Evolutionary conservation across 2,797 vertebrate species (phyloP), one percentile per base, ranked within the genome.

Genomic region (Benthosema pterotum): DNA sequence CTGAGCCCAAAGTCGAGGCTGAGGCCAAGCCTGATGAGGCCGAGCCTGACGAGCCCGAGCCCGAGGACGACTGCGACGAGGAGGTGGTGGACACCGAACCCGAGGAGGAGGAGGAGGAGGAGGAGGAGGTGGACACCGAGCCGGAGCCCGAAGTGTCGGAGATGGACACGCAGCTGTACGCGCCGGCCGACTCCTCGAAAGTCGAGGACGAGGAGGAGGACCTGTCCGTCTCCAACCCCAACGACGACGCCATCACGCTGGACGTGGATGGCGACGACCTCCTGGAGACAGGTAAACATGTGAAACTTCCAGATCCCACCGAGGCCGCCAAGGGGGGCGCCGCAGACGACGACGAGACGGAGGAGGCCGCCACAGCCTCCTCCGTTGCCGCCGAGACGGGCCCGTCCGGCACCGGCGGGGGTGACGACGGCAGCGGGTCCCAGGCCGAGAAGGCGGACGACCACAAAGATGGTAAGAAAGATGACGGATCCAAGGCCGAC

Each of bases 221-320:
- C 92, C 95, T 99, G 72, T 99, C 96, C 76, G 96, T 99, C 94
- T 98, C 96, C 93, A 97, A 99, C 94, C 98, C 95, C 94, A 98
- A 98, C 60, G 97, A 99, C 95, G 98, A 99, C 91, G 97, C 97
- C 93, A 96, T 99, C 94, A 99, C 98, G 84, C 93, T 99, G 87
- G 97, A 99, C 94, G 96, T 98, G 92, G 98, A 99, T 97, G 98
- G 97, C 69, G 98, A 99, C 89, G 97, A 99, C 90, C 98, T 99
- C 91, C 96, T 99, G 93, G 98, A 99, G 94, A 98, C 98, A 99
- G 98, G 98, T 99, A 99, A 99, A 99, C 97, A 98, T 96, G 93
- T 98, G 95, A 99, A 98, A 99, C 95, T 98, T 98, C 95, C 96
- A 98, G 97, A 99, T 98, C 93, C 96, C n/a, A n/a, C n/a, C 90